phyloP scores from a whole-genome alignment of 2,888 invertebrate species.

The Seira ritae region DNA sequence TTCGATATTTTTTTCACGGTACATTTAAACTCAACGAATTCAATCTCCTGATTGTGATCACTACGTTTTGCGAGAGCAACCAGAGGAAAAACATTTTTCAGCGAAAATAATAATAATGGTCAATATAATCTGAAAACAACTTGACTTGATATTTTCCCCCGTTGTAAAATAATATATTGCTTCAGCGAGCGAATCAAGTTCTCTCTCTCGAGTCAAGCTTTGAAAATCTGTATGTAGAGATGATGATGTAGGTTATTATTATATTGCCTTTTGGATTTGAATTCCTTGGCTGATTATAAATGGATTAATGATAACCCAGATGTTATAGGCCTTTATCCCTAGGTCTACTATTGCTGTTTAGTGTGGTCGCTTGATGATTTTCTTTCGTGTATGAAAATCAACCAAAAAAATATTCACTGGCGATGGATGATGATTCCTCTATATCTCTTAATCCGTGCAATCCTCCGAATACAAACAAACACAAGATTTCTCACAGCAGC shows the following conservation, averaged over 20 bases:
- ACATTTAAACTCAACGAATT: no score
- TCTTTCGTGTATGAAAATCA: background rate
- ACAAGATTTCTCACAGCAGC: slow-evolving; percentile 36
- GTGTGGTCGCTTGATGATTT: background rate
- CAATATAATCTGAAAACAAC: background rate
- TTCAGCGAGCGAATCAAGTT: slow-evolving; percentile 42
- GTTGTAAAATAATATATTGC: background rate
- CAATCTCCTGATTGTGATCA: no score
- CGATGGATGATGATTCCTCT: slow-evolving; percentile 22
- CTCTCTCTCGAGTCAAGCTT: slow-evolving; percentile 27
- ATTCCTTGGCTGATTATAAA: slow-evolving; percentile 63
- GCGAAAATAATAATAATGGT: slow-evolving; percentile 11
- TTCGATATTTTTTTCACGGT: no score
- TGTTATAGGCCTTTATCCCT: slow-evolving; percentile 21
- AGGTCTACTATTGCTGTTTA: background rate
- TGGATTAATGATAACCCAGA: slow-evolving; percentile 63
- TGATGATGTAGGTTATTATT: slow-evolving; percentile 43
- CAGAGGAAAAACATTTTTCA: background rate
- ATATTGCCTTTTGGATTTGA: slow-evolving; percentile 43
- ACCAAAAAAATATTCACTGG: background rate
- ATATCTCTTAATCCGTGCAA: slow-evolving; percentile 59
- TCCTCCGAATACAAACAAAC: slow-evolving; percentile 49
- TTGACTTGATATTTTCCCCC: background rate
- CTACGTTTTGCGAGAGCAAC: background rate
- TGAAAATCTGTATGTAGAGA: slow-evolving; percentile 5